These are phyloP conservation scores for Lynx canadensis DNA, from an alignment of 2,113 vertebrate species.

Conservation along the genomic window DNA sequence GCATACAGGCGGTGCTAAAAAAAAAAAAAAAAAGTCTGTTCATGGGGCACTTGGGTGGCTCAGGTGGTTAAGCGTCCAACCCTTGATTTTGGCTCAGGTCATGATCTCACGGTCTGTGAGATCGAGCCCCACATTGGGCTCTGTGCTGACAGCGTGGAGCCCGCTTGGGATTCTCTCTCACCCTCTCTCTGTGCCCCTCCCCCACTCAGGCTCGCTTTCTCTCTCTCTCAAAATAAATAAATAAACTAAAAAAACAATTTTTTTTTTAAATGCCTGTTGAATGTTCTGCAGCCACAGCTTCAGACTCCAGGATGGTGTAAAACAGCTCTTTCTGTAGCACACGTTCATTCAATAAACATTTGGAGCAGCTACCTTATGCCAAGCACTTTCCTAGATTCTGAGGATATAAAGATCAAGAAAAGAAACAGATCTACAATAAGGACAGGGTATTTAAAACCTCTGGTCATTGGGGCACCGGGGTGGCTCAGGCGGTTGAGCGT, in stretches of 20 bases:
- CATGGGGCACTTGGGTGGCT: neutral
- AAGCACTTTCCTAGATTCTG: slow-evolving; percentile 1
- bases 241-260: too few relatives aligned
- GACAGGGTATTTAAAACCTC: neutral
- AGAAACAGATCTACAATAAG: neutral
- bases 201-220: too few relatives aligned
- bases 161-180: neutral
- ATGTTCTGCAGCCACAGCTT: neutral
- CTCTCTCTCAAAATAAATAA: too few relatives aligned
- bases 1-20: neutral
- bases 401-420: neutral
- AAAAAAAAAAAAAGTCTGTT: neutral
- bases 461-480: neutral
- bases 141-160: too few relatives aligned
- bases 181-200: neutral
- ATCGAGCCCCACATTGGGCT: neutral
- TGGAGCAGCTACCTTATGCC: neutral
- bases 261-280: neutral
- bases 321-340: neutral
- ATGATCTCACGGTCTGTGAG: neutral
- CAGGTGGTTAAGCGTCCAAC: neutral
- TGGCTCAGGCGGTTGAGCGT: too few relatives aligned
- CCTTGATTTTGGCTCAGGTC: neutral
- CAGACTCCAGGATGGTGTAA: neutral
- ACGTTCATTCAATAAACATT: neutral